Evolutionary conservation across 2,888 invertebrate species (phyloP).

Genomic region (Agrochola litura): DNA sequence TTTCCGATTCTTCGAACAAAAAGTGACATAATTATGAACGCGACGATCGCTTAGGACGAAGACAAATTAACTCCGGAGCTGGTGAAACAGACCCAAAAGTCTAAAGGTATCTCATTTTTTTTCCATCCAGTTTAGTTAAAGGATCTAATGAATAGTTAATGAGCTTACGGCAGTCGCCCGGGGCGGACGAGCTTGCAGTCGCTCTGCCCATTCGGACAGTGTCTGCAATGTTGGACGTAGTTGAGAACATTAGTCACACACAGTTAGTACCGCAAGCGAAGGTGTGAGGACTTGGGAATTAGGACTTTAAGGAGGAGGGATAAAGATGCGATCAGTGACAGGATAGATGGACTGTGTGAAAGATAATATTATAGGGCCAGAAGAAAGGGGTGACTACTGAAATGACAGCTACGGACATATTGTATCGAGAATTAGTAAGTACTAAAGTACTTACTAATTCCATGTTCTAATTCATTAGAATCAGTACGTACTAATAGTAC

Average conservation of each 20-base stretch:
- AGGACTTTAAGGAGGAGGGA: not conserved
- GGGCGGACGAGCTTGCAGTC: slow-evolving; percentile 51
- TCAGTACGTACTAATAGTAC: not conserved
- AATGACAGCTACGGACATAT: no score
- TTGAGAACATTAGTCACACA: slow-evolving; percentile 54
- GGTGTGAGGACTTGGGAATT: not conserved
- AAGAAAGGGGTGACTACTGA: not conserved
- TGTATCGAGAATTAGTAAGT: not conserved
- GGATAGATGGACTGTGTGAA: not conserved
- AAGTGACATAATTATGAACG: no score
- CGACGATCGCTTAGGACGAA: no score
- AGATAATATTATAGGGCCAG: not conserved
- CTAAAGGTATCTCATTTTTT: not conserved
- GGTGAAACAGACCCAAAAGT: slow-evolving; percentile 12
- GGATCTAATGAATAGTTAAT: slow-evolving; percentile 27
- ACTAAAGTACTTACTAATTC: not conserved
- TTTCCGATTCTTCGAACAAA: no score
- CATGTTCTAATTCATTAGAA: not conserved
- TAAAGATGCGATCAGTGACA: not conserved
- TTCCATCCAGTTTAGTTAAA: not conserved
- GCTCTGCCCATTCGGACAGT: slow-evolving; percentile 55
- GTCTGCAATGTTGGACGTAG: slow-evolving; percentile 44
- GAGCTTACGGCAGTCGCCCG: slow-evolving; percentile 59
- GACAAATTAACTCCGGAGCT: not conserved
- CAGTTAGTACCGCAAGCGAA: slow-evolving; percentile 22